These are phyloP conservation scores for Ceyx margarethae DNA, from an alignment of 2,113 vertebrate genomes.

Conservation along the genomic window DNA sequence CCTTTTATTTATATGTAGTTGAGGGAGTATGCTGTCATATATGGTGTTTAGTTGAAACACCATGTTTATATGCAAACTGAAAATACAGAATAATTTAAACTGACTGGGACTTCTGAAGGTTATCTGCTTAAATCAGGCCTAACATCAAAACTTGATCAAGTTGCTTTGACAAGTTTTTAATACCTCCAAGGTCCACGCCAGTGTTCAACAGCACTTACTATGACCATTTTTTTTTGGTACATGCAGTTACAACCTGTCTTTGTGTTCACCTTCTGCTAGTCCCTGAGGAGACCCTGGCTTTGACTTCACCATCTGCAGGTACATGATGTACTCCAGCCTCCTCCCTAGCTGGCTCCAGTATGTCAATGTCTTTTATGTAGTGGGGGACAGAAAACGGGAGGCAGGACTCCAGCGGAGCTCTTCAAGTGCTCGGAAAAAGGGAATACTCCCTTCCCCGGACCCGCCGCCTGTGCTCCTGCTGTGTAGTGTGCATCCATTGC, in stretches of 20 bases:
- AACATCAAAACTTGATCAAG: background rate
- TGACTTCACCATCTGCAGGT: background rate
- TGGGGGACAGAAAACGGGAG: background rate
- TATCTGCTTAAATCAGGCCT: background rate
- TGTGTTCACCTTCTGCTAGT: background rate
- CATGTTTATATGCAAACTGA: background rate
- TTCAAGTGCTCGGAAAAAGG: background rate
- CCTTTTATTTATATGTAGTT: background rate
- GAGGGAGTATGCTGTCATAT: background rate
- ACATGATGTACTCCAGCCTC: background rate
- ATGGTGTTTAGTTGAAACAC: background rate
- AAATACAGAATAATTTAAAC: background rate
- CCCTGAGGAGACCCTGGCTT: background rate
- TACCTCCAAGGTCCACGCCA: background rate
- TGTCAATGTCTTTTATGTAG: fast-evolving
- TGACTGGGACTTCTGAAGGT: background rate
- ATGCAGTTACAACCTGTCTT: background rate
- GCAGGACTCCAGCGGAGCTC: background rate
- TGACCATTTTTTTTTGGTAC: too few relatives aligned
- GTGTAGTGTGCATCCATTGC: constrained; percentile 8
- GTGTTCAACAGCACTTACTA: background rate
- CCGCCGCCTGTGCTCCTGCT: background rate
- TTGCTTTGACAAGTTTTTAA: background rate
- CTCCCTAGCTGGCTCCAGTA: background rate
- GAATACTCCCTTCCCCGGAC: background rate